Percentiles rank a stretch among this genome's conserved stretches.
Conservation (phyloP, 2,888 invertebrate species). For the Mylabris sibirica region DNA sequence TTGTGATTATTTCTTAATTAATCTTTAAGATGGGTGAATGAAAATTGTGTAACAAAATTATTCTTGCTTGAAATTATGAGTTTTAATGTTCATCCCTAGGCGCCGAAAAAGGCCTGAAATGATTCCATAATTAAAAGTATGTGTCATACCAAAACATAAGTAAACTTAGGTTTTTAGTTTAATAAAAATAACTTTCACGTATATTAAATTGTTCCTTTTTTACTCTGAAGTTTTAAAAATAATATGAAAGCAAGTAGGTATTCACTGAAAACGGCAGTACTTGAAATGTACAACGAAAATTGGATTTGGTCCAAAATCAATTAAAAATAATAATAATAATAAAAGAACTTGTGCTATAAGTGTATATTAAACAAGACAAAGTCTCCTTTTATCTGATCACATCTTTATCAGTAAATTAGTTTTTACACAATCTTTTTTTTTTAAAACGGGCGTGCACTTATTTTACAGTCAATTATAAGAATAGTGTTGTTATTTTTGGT, state of each 20-base stretch:
- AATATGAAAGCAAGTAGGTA: slow-evolving; percentile 1
- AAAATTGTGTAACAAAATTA: no score
- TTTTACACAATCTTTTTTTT: not conserved
- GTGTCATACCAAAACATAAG: not conserved
- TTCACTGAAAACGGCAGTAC: not conserved
- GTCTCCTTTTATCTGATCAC: not conserved
- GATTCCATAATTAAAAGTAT: not conserved
- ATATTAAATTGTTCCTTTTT: not conserved
- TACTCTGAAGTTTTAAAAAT: not conserved
- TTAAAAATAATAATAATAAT: not conserved
- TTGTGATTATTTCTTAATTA: no score
- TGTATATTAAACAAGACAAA: not conserved
- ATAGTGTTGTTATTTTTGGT: not conserved
- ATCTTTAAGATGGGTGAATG: no score
- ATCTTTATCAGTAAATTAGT: not conserved
- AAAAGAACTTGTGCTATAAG: not conserved
- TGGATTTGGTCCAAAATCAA: not conserved
- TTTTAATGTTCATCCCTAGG: not conserved
- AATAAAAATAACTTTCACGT: no score
- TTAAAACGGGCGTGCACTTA: not conserved
- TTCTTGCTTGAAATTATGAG: no score
- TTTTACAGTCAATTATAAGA: not conserved
- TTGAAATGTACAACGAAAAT: slow-evolving; percentile 2
- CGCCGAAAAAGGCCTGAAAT: not conserved
- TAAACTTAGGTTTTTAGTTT: not conserved